Conservation (phyloP, 2,113 vertebrate species). For the Columba livia region DNA sequence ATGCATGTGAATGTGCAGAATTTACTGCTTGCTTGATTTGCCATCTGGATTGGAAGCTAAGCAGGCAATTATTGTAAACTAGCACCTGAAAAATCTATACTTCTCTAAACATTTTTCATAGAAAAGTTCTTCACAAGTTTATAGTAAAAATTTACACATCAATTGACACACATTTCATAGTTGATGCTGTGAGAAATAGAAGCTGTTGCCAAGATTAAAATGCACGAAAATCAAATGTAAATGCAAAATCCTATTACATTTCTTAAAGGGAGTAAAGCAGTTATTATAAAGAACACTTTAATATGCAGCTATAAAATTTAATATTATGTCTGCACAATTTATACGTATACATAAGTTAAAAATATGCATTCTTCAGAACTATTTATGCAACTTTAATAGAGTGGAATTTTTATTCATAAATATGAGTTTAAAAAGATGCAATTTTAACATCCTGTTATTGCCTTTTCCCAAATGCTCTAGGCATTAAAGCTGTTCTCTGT, state of each 20-base stretch:
- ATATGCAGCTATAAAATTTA: slow-evolving; percentile 18
- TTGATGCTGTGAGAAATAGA: not conserved
- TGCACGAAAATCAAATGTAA: not conserved
- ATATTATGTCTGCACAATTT: not conserved
- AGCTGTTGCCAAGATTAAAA: slow-evolving; percentile 27
- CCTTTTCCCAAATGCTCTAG: not conserved
- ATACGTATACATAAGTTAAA: not conserved
- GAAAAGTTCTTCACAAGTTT: not conserved
- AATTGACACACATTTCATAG: slow-evolving; percentile 15
- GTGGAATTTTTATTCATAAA: not conserved
- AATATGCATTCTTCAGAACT: not conserved
- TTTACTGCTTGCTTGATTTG: slow-evolving; percentile 16
- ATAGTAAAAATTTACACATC: slow-evolving; percentile 42
- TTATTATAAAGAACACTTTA: slow-evolving; percentile 42
- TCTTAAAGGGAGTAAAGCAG: not conserved
- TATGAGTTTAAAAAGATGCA: not conserved
- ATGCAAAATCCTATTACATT: slow-evolving; percentile 13
- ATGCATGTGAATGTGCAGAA: not conserved
- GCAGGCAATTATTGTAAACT: slow-evolving; percentile 21
- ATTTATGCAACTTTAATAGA: not conserved
- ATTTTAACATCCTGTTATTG: not conserved
- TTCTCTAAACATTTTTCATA: slow-evolving; percentile 27
- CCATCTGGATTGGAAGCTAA: slow-evolving; percentile 25
- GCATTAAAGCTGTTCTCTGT: not conserved
- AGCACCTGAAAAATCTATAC: slow-evolving; percentile 33